These are phyloP conservation scores for Alectura lathami DNA, from an alignment of 2,113 vertebrate species.

Conservation along the genomic window DNA sequence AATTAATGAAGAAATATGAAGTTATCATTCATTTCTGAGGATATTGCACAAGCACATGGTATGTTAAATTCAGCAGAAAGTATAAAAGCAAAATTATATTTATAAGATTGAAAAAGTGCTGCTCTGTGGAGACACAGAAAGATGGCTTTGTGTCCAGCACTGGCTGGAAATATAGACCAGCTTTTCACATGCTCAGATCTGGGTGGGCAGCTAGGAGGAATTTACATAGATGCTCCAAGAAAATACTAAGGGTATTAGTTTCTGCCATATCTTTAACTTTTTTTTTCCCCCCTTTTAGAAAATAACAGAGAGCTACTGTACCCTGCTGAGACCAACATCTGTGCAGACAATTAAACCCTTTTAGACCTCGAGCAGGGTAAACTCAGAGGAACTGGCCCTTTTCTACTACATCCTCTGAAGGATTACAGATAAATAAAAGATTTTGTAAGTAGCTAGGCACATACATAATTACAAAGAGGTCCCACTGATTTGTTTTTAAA, in stretches of 20 bases:
- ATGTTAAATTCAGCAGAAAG: background rate
- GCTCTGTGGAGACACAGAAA: background rate
- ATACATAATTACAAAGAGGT: constrained; percentile 36
- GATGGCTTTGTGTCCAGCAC: background rate
- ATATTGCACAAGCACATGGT: background rate
- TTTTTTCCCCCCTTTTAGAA: background rate
- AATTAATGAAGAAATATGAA: background rate
- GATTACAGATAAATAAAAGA: constrained; percentile 54
- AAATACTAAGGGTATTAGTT: constrained; percentile 17
- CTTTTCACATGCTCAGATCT: background rate
- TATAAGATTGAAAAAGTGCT: background rate
- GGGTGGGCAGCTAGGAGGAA: background rate
- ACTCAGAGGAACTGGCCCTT: constrained; percentile 49
- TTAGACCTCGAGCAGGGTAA: background rate
- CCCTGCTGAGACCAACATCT: constrained; percentile 58
- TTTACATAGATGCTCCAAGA: background rate
- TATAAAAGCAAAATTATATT: background rate
- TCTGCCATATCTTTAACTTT: background rate
- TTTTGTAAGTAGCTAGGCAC: constrained; percentile 29
- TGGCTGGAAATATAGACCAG: background rate
- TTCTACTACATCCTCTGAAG: constrained; percentile 49
- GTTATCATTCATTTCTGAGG: background rate
- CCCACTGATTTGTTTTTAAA: constrained; percentile 28
- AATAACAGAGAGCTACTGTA: constrained; percentile 55
- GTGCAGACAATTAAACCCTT: constrained; percentile 65